These are phyloP conservation scores for Aquatica leii DNA, from an alignment of 2,888 invertebrate genomes.

Conservation along the genomic window DNA sequence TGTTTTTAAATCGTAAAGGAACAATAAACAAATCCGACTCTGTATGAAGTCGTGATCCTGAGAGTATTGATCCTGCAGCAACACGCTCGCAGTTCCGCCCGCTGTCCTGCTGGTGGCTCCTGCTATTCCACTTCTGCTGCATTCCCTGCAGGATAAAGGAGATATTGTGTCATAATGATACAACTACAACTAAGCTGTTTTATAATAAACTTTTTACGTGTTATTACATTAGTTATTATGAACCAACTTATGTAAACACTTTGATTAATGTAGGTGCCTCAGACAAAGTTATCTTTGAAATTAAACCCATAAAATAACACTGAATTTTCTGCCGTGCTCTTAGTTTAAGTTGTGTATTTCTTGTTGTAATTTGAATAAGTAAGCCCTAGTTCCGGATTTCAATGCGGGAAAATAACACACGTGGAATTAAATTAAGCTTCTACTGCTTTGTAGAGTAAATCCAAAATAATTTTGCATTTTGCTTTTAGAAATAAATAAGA, in stretches of 20 bases:
- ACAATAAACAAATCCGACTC: conserved; percentile 48
- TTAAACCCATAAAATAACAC: conserved; percentile 12
- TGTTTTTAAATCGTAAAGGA: conserved; percentile 22
- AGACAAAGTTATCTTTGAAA: conserved; percentile 1
- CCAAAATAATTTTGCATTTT: conserved; percentile 26
- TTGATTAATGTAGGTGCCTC: conserved; percentile 4
- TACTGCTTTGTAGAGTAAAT: conserved; percentile 16
- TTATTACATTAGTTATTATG: conserved; percentile 13
- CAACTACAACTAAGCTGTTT: conserved; percentile 24
- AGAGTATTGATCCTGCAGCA: conserved; percentile 51
- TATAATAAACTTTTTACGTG: conserved; percentile 15
- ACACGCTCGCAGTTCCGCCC: conserved; percentile 37
- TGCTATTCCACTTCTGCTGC: conserved; percentile 46
- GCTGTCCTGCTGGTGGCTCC: conserved; percentile 38
- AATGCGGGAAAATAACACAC: conserved; percentile 30
- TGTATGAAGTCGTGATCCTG: conserved; percentile 48
- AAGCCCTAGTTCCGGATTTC: conserved; percentile 24
- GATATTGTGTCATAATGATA: conserved; percentile 32
- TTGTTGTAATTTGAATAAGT: conserved; percentile 29
- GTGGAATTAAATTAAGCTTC: conserved; percentile 31
- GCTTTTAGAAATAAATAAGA: conserved; percentile 23
- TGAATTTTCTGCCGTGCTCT: conserved; percentile 18
- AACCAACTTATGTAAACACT: neutral
- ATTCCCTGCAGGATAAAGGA: conserved; percentile 44
- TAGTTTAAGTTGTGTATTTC: conserved; percentile 23